These are phyloP conservation scores for Sturmia bella DNA, from an alignment of 2,888 invertebrate genomes.

Conservation along the genomic window DNA sequence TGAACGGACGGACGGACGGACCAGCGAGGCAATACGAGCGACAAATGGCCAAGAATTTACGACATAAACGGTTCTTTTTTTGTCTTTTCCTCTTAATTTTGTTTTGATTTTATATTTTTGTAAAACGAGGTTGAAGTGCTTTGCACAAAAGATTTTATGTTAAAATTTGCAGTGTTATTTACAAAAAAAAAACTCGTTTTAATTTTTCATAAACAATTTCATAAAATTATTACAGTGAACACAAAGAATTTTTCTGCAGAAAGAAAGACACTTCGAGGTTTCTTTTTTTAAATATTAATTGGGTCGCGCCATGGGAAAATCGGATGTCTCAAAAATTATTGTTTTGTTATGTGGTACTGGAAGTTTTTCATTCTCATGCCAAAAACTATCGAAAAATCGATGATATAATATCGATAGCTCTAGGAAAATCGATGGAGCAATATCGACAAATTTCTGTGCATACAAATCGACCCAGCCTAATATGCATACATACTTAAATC, in stretches of 20 bases:
- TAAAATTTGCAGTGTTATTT: slow-evolving; percentile 31
- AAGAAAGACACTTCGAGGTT: not conserved
- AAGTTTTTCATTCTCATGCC: no score
- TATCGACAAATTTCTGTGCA: no score
- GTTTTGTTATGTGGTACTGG: no score
- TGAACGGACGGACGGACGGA: not conserved
- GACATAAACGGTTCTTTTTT: slow-evolving; percentile 7
- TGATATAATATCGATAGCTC: no score
- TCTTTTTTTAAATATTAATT: not conserved
- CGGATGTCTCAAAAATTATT: no score
- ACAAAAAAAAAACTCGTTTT: slow-evolving; percentile 9
- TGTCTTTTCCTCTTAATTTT: slow-evolving; percentile 18
- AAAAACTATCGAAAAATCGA: no score
- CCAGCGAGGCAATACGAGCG: not conserved
- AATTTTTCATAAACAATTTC: slow-evolving; percentile 10
- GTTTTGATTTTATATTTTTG: slow-evolving; percentile 28
- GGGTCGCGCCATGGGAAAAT: no score
- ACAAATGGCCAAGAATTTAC: not conserved
- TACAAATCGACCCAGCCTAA: no score
- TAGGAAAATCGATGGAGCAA: no score
- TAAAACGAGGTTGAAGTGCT: slow-evolving; percentile 53
- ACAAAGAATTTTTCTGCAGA: not conserved
- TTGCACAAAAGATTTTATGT: slow-evolving; percentile 37
- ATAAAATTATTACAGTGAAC: not conserved
- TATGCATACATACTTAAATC: no score